Evolutionary conservation across 2,113 vertebrate genomes (phyloP).

Genomic region (Anolis sagrei): DNA sequence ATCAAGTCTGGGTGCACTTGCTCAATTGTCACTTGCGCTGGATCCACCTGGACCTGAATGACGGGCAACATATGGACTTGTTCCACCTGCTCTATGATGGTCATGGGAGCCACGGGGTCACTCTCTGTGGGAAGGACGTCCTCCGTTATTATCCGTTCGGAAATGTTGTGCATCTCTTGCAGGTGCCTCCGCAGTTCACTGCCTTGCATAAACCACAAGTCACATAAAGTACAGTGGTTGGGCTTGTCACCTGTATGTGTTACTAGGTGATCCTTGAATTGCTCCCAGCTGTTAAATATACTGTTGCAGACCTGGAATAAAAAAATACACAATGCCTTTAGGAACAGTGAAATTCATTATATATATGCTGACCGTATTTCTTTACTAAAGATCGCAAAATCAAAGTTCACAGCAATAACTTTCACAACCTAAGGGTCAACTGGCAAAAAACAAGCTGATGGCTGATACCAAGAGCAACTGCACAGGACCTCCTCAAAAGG

Average conservation of each 20-base stretch:
- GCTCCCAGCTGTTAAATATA: constrained; percentile 98
- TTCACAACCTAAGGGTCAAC: too few species aligned
- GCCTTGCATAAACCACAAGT: constrained; percentile 96
- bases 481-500: too few species aligned
- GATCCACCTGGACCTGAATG: constrained; percentile 88
- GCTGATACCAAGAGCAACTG: not conserved
- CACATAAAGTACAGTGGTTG: constrained; percentile 96
- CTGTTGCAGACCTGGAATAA: constrained; percentile 92
- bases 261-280: constrained; percentile 96
- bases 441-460: not conserved
- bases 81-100: constrained; percentile 87
- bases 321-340: constrained; percentile 49
- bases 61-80: constrained; percentile 90
- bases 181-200: constrained; percentile 89
- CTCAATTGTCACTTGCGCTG: constrained; percentile 82
- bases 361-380: not conserved
- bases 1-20: constrained; percentile 87
- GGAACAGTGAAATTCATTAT: not conserved
- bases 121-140: constrained; percentile 80
- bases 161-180: constrained; percentile 83
- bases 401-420: not conserved
- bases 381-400: not conserved
- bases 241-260: constrained; percentile 97
- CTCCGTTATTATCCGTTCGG: constrained; percentile 80
- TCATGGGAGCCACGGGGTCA: constrained; percentile 81